These are phyloP conservation scores for Leptogaster cylindrica DNA, from an alignment of 2,888 invertebrate genomes.

Conservation along the genomic window DNA sequence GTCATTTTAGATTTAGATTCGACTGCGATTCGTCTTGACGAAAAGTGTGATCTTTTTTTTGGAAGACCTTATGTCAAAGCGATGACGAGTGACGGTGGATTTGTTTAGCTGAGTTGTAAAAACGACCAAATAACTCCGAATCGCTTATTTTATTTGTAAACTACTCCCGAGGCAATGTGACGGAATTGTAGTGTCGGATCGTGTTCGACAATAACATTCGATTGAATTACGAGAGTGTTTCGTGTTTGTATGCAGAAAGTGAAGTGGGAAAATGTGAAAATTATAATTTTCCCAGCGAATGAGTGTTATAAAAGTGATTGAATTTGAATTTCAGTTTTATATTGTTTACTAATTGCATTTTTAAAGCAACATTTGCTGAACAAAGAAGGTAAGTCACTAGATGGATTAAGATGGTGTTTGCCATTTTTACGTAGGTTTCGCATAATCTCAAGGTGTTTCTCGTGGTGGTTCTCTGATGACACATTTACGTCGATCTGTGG, in stretches of 20 bases:
- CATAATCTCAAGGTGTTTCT: constrained; percentile 15
- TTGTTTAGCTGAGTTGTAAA: constrained; percentile 23
- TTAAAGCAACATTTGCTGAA: no score
- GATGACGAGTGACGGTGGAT: constrained; percentile 25
- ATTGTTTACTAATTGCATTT: constrained; percentile 1
- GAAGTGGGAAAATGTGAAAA: constrained; percentile 27
- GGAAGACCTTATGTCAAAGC: constrained; percentile 34
- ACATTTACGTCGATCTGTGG: constrained; percentile 5
- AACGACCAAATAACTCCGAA: background rate
- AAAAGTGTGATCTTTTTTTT: constrained; percentile 30
- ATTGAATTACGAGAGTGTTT: constrained; percentile 18
- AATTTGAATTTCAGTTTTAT: constrained; percentile 12
- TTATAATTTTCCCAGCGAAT: background rate
- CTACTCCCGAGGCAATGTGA: background rate
- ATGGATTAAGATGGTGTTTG: background rate
- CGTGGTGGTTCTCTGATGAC: constrained; percentile 1
- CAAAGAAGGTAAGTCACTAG: constrained; percentile 8
- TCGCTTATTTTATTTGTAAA: background rate
- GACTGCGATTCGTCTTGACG: constrained; percentile 12
- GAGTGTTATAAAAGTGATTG: no score
- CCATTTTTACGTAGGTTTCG: constrained; percentile 1
- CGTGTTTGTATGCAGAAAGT: constrained; percentile 10
- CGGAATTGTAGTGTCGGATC: background rate
- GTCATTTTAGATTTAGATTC: constrained; percentile 21
- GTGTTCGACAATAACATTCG: background rate